Percentiles rank a stretch among this genome's conserved stretches.
Conservation (phyloP, 2,888 invertebrate species). For the Priocnemis perturbator region DNA sequence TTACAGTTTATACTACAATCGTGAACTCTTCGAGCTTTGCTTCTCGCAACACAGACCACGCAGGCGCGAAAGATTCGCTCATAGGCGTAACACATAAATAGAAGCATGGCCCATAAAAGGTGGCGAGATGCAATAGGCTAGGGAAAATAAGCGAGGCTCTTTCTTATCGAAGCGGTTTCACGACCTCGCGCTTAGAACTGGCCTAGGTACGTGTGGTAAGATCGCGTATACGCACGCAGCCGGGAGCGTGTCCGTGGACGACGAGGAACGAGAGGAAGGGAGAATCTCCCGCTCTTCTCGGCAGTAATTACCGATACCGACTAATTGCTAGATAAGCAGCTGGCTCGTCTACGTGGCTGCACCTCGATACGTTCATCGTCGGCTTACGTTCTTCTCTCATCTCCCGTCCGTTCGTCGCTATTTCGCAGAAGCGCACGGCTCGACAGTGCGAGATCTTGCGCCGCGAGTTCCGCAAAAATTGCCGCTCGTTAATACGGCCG, state of each 20-base stretch:
- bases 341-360: slow-evolving; percentile 28
- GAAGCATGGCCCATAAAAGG: slow-evolving; percentile 26
- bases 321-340: slow-evolving; percentile 53
- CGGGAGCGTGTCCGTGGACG: too few species aligned
- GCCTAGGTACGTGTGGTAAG: background rate
- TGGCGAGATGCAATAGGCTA: slow-evolving; percentile 30
- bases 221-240: too few species aligned
- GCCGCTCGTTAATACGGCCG: too few species aligned
- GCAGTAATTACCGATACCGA: slow-evolving; percentile 50
- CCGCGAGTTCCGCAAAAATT: too few species aligned
- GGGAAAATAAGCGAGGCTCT: slow-evolving; percentile 29
- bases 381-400: background rate
- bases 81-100: slow-evolving; percentile 11
- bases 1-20: too few species aligned
- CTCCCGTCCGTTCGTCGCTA: background rate
- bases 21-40: too few species aligned
- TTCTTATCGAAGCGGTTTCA: slow-evolving; percentile 35
- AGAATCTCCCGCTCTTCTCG: slow-evolving; percentile 22
- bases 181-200: slow-evolving; percentile 4
- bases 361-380: slow-evolving; percentile 17
- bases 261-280: background rate
- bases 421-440: background rate
- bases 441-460: too few species aligned
- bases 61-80: slow-evolving; percentile 26
- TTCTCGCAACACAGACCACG: too few species aligned